These are phyloP conservation scores for Bradypus variegatus DNA, from an alignment of 2,797 vertebrate species.

Conservation along the genomic window DNA sequence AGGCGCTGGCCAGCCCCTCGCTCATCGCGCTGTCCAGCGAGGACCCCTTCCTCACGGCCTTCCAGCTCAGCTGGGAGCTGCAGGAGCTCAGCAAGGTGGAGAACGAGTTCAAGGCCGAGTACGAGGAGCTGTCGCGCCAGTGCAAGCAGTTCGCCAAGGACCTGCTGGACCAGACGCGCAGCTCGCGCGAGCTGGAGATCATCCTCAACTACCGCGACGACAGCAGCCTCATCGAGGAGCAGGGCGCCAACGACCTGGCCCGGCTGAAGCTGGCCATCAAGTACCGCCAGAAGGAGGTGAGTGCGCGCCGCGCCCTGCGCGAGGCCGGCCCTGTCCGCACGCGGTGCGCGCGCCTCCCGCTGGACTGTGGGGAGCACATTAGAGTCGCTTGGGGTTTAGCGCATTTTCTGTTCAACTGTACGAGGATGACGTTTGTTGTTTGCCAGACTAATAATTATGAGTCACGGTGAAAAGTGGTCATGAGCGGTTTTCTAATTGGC, in stretches of 20 bases:
- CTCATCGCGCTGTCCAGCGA: constrained; percentile 94
- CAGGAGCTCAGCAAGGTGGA: constrained; percentile 94
- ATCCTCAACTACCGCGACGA: constrained; percentile 96
- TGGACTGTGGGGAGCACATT: background rate
- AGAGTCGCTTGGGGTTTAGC: background rate
- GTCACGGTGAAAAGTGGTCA: background rate
- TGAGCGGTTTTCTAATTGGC: background rate
- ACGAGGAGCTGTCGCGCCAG: constrained; percentile 87
- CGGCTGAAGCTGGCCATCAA: constrained; percentile 97
- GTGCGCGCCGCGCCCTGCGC: constrained; percentile 27
- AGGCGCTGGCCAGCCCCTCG: constrained; percentile 89
- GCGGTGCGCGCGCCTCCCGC: no score
- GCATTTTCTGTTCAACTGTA: background rate
- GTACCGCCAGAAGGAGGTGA: constrained; percentile 97
- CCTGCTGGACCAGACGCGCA: constrained; percentile 95
- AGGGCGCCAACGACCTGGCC: constrained; percentile 87
- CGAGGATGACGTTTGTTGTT: background rate
- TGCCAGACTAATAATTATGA: background rate
- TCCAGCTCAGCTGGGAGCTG: constrained; percentile 96
- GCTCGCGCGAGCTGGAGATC: constrained; percentile 92
- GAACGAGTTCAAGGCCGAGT: constrained; percentile 97
- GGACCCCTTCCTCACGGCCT: constrained; percentile 96
- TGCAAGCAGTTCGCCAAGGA: constrained; percentile 97
- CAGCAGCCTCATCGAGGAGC: constrained; percentile 86
- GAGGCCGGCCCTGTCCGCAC: no score